Evolutionary conservation across 2,888 invertebrate species (phyloP).

Genomic region (Leptinotarsa juncta): DNA sequence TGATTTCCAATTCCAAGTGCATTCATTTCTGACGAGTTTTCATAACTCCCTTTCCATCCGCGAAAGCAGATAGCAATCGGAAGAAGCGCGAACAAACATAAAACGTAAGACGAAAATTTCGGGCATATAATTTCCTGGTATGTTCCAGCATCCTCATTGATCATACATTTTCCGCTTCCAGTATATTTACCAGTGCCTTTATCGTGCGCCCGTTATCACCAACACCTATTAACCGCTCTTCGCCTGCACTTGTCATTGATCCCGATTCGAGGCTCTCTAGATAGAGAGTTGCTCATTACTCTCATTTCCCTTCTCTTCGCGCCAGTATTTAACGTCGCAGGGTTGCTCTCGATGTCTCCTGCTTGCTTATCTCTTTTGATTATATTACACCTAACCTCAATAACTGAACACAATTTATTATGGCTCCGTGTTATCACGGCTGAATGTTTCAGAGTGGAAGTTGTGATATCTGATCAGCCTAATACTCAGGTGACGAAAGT

Average conservation of each 20-base stretch:
- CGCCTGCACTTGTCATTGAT: conserved; percentile 66
- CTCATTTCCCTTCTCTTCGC: conserved; percentile 47
- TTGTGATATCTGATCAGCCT: conserved; percentile 7
- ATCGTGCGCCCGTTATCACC: conserved; percentile 65
- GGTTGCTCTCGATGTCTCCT: conserved; percentile 52
- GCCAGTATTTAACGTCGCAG: conserved; percentile 59
- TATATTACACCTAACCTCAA: conserved; percentile 62
- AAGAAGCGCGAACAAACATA: conserved; percentile 53
- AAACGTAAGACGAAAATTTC: conserved; percentile 60
- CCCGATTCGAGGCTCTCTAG: conserved; percentile 62
- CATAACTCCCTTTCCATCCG: conserved; percentile 30
- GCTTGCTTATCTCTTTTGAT: conserved; percentile 62
- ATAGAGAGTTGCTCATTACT: conserved; percentile 65
- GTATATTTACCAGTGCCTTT: conserved; percentile 65
- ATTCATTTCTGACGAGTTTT: conserved; percentile 26
- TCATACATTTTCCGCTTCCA: conserved; percentile 67
- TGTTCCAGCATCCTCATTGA: conserved; percentile 64
- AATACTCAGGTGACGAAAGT: conserved; percentile 20
- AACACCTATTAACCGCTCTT: conserved; percentile 58
- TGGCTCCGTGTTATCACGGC: conserved; percentile 29
- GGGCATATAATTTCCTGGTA: conserved; percentile 62
- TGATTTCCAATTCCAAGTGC: conserved; percentile 9
- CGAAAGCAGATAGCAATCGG: conserved; percentile 37
- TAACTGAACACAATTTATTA: conserved; percentile 57
- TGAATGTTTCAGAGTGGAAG: conserved; percentile 19